These are phyloP conservation scores for Chloroclysta siterata DNA, from an alignment of 2,888 invertebrate species.

Conservation along the genomic window DNA sequence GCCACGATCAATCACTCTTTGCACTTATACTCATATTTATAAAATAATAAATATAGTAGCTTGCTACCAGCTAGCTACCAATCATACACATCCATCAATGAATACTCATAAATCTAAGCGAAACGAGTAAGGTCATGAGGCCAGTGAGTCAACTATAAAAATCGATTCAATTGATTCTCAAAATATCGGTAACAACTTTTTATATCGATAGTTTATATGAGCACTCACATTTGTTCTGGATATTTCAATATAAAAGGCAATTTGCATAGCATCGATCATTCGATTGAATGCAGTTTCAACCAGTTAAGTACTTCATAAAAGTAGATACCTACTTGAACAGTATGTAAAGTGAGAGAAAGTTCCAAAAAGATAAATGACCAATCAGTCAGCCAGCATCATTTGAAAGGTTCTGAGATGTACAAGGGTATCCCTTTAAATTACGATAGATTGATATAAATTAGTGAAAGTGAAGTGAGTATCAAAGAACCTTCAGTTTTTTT, in stretches of 20 bases:
- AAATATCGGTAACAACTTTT: slow-evolving; percentile 31
- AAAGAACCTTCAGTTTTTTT: not conserved
- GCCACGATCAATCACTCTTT: not conserved
- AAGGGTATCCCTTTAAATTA: slow-evolving; percentile 39
- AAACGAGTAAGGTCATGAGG: slow-evolving; percentile 51
- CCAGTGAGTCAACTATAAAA: slow-evolving; percentile 54
- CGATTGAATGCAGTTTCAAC: slow-evolving; percentile 32
- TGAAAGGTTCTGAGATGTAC: slow-evolving; percentile 34
- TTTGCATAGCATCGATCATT: slow-evolving; percentile 33
- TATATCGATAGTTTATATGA: slow-evolving; percentile 31
- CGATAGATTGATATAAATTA: slow-evolving; percentile 35
- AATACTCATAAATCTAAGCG: slow-evolving; percentile 47
- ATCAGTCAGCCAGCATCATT: slow-evolving; percentile 29
- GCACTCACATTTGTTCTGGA: slow-evolving; percentile 39
- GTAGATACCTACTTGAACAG: slow-evolving; percentile 27
- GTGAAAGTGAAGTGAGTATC: slow-evolving; percentile 28
- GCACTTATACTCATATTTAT: slow-evolving; percentile 10
- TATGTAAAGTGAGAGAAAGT: slow-evolving; percentile 40
- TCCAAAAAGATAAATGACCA: slow-evolving; percentile 41
- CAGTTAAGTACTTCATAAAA: slow-evolving; percentile 23
- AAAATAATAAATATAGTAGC: slow-evolving; percentile 17
- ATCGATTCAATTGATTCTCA: slow-evolving; percentile 46
- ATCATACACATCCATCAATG: slow-evolving; percentile 41
- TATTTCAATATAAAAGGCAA: slow-evolving; percentile 40
- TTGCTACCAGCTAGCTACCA: slow-evolving; percentile 13